These are phyloP conservation scores for Ornithoptera priamus DNA, from an alignment of 2,888 invertebrate genomes.

Conservation along the genomic window DNA sequence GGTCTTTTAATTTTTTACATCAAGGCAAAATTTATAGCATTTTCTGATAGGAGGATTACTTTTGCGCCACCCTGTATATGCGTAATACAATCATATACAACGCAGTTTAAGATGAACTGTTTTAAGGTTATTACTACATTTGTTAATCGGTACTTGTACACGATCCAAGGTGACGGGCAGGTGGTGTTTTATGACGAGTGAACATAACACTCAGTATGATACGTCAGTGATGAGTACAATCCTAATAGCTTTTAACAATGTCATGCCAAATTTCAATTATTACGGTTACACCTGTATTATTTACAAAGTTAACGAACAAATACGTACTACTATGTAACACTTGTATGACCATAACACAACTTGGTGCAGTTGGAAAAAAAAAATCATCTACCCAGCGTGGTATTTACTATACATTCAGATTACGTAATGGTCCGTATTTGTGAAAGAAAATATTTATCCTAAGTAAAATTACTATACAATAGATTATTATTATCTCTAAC, in stretches of 20 bases:
- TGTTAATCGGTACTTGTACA: slow-evolving; percentile 8
- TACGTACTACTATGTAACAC: background rate
- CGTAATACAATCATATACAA: background rate
- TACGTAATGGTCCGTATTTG: no score
- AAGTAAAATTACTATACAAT: no score
- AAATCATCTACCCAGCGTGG: background rate
- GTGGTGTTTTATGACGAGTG: slow-evolving; percentile 24
- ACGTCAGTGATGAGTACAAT: slow-evolving; percentile 12
- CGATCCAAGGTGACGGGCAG: slow-evolving; percentile 19
- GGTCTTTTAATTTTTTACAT: no score
- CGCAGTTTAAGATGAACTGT: slow-evolving; percentile 1
- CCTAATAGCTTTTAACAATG: slow-evolving; percentile 10
- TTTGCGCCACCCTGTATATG: no score
- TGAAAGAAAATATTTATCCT: no score
- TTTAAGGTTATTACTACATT: slow-evolving; percentile 11
- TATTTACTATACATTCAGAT: no score
- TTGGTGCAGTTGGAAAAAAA: background rate
- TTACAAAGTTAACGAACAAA: background rate
- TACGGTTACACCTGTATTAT: slow-evolving; percentile 5
- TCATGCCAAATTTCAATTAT: slow-evolving; percentile 3
- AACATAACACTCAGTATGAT: slow-evolving; percentile 7
- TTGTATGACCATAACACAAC: background rate
- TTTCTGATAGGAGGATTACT: no score
- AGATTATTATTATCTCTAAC: no score
- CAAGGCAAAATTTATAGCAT: no score